These are phyloP conservation scores for Aspidiotus rigidus DNA, from an alignment of 2,888 invertebrate genomes.

Conservation along the genomic window DNA sequence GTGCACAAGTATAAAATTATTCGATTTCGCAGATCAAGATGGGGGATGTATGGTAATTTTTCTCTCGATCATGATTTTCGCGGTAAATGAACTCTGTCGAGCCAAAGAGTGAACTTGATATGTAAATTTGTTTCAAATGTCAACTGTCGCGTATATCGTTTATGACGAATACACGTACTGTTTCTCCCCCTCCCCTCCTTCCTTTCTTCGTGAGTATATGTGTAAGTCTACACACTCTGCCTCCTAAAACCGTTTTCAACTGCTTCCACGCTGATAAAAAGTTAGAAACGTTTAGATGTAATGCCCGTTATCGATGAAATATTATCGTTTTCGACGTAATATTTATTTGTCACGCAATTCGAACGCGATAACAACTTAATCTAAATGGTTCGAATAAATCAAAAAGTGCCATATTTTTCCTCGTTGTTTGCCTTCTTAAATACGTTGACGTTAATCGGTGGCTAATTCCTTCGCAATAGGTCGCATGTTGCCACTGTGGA, in stretches of 20 bases:
- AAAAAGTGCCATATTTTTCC: neutral
- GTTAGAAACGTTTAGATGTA: too few species aligned
- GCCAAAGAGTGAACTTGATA: too few species aligned
- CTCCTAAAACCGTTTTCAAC: too few species aligned
- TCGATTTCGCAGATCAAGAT: slow-evolving; percentile 27
- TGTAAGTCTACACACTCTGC: too few species aligned
- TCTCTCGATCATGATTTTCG: slow-evolving; percentile 21
- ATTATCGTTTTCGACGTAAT: slow-evolving; percentile 1
- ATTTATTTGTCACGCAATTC: slow-evolving; percentile 3
- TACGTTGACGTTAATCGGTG: neutral
- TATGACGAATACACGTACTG: too few species aligned
- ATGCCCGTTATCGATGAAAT: neutral
- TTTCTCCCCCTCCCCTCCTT: too few species aligned
- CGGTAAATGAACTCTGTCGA: slow-evolving; percentile 5
- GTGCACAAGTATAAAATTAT: slow-evolving; percentile 21
- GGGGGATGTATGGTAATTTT: slow-evolving; percentile 19
- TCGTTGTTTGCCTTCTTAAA: neutral
- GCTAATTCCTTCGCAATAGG: neutral
- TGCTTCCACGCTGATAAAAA: too few species aligned
- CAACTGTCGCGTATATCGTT: too few species aligned
- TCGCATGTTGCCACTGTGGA: neutral
- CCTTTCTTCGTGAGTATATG: too few species aligned
- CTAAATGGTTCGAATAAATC: slow-evolving; percentile 1
- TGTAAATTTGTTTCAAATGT: too few species aligned
- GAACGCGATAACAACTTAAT: slow-evolving; percentile 2